Evolutionary conservation across 2,797 vertebrate genomes (phyloP).

Genomic region (Phoxinus dragarum): DNA sequence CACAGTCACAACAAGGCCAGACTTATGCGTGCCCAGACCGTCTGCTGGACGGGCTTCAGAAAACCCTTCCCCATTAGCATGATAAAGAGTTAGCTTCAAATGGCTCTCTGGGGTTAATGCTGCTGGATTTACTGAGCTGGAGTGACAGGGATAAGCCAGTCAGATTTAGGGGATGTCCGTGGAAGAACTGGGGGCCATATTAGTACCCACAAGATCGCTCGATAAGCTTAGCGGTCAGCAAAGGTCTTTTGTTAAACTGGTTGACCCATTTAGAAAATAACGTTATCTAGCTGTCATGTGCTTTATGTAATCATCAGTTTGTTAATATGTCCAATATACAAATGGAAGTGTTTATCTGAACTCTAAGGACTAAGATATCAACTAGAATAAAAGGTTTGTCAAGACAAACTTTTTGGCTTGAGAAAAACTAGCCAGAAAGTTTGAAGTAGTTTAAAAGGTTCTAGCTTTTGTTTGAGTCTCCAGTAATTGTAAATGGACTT

Average conservation of each 20-base stretch:
- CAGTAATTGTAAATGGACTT: background rate
- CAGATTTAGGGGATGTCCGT: constrained; percentile 60
- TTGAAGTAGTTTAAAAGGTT: background rate
- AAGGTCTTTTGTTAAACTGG: constrained; percentile 55
- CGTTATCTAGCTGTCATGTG: constrained; percentile 66
- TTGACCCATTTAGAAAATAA: constrained; percentile 71
- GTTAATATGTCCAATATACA: background rate
- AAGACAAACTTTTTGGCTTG: background rate
- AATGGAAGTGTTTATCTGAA: background rate
- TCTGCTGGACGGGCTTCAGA: background rate
- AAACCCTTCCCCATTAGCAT: constrained; percentile 29
- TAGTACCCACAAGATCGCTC: constrained; percentile 62
- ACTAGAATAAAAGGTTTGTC: background rate
- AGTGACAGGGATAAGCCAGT: constrained; percentile 60
- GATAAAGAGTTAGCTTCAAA: constrained; percentile 36
- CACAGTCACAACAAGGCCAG: background rate
- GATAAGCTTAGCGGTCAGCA: constrained; percentile 69
- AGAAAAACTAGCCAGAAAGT: background rate
- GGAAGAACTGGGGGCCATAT: constrained; percentile 46
- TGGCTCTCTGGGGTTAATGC: constrained; percentile 40
- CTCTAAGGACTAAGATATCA: background rate
- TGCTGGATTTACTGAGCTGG: constrained; percentile 63
- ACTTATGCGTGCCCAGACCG: background rate
- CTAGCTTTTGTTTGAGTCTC: background rate
- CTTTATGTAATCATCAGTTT: background rate